Evolutionary conservation across 2,797 vertebrate genomes (phyloP), one percentile per base, ranked within the genome.

Genomic region (Echiichthys vipera): DNA sequence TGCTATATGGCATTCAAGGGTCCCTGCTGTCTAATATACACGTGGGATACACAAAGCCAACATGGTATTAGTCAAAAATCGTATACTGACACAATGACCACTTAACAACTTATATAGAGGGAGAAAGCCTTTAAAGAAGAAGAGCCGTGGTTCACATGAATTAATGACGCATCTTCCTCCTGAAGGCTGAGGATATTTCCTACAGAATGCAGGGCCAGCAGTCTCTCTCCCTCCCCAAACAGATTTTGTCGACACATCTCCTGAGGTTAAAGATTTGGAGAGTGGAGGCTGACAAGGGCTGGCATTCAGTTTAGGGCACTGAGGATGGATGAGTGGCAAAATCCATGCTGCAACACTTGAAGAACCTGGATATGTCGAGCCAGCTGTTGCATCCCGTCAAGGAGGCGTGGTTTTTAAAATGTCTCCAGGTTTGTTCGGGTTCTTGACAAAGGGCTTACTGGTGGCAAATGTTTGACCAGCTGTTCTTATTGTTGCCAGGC

Each of bases 391-490:
- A 53, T 59, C 40, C 57, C 22, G 15, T 80, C 69, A 81, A 84
- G 77, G 51, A 89, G 56, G 30, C 56, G 71, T 42, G 63, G 71
- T 81, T 79, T 74, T 80, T 63, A 43, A 86, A 91, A 88, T 59
- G 71, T 82, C 74, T 83, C 63, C 34, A 83, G 69, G 84, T 89
- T 92, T 78, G 83, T 88, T 91, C 78, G 78, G 66, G 78, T 84
- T 86, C 75, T 71, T 76, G 76, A 92, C 87, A 89, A 89, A 89
- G 71, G 54, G 76, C 50, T 49, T 64, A 71, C 78, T 86, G 77
- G 78, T 62, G 71, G 72, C 79, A 92, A 92, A 91, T 89, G 87
- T 92, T 93, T 92, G 83, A 84, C 87, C 91, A 93, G 92, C 89
- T 93, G 91, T 72, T 75, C 70, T 79, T 69, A 84, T 79, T 89